phyloP scores from a whole-genome alignment of 1,140 invertebrate species.

The Zaprionus gabonicus region DNA sequence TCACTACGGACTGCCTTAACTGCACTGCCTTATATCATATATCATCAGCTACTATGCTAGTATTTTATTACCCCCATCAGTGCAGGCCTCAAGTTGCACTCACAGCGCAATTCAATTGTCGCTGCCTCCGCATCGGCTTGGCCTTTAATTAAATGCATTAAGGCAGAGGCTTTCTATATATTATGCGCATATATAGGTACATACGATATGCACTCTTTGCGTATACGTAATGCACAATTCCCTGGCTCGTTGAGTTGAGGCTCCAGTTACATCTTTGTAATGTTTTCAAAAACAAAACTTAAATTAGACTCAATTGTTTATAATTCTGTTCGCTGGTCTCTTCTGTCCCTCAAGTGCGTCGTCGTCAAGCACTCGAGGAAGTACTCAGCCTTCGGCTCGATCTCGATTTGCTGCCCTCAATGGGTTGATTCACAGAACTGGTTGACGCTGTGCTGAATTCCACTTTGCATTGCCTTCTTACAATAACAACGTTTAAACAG shows the following conservation, averaged over 20 bases:
- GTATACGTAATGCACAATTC: conserved; percentile 17
- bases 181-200: conserved; percentile 24
- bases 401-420: conserved; percentile 25
- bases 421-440: conserved; percentile 45
- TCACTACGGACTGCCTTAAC: background rate
- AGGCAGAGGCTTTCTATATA: conserved; percentile 15
- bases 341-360: conserved; percentile 58
- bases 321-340: conserved; percentile 50
- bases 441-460: conserved; percentile 19
- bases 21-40: conserved; percentile 11
- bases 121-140: conserved; percentile 35
- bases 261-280: conserved; percentile 66
- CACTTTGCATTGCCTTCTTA: background rate
- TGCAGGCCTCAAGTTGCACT: conserved; percentile 41
- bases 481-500: no score
- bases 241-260: conserved; percentile 15
- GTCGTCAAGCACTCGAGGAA: conserved; percentile 56
- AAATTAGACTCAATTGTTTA: conserved; percentile 82
- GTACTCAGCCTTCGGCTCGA: conserved; percentile 46
- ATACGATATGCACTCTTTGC: conserved; percentile 18
- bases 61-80: conserved; percentile 24
- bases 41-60: background rate
- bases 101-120: conserved; percentile 47
- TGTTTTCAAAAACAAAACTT: conserved; percentile 57
- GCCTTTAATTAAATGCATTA: conserved; percentile 78